Evolutionary conservation across 1,140 invertebrate species (phyloP).

Genomic region (Probaryconus sp.): DNA sequence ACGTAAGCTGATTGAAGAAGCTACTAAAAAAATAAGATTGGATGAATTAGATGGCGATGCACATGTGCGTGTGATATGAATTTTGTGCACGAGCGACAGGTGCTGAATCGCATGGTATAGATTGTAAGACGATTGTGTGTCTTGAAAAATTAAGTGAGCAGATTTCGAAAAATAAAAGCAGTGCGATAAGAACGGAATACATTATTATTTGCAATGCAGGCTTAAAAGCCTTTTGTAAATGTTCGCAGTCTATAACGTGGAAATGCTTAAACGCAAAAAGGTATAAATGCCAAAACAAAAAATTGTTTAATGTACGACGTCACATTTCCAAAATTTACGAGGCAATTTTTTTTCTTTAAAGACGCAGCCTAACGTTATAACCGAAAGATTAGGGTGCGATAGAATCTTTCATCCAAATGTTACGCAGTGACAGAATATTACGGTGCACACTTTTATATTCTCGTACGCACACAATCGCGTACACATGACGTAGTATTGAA

Average conservation of each 20-base stretch:
- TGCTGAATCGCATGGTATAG: constrained; percentile 46
- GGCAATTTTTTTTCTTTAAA: constrained; percentile 21
- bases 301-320: constrained; percentile 23
- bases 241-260: constrained; percentile 29
- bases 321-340: constrained; percentile 34
- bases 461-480: constrained; percentile 6
- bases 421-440: constrained; percentile 70
- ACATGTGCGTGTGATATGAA: constrained; percentile 41
- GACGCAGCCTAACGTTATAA: constrained; percentile 24
- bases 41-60: constrained; percentile 40
- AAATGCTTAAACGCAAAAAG: not conserved
- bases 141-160: constrained; percentile 42
- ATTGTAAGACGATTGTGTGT: constrained; percentile 40
- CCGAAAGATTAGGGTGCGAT: constrained; percentile 52
- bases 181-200: constrained; percentile 21
- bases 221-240: constrained; percentile 18
- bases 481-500: constrained; percentile 63
- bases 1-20: constrained; percentile 24
- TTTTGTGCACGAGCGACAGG: constrained; percentile 42
- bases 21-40: constrained; percentile 21
- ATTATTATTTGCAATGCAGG: constrained; percentile 20
- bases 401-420: constrained; percentile 53
- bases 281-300: not conserved
- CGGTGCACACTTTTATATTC: constrained; percentile 31
- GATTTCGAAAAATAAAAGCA: constrained; percentile 43